A percentile compares a stretch with the other conserved stretches of the same genome.
These are phyloP conservation scores for Cryptocephalus moraei DNA, from an alignment of 2,888 invertebrate species.

Conservation along the genomic window DNA sequence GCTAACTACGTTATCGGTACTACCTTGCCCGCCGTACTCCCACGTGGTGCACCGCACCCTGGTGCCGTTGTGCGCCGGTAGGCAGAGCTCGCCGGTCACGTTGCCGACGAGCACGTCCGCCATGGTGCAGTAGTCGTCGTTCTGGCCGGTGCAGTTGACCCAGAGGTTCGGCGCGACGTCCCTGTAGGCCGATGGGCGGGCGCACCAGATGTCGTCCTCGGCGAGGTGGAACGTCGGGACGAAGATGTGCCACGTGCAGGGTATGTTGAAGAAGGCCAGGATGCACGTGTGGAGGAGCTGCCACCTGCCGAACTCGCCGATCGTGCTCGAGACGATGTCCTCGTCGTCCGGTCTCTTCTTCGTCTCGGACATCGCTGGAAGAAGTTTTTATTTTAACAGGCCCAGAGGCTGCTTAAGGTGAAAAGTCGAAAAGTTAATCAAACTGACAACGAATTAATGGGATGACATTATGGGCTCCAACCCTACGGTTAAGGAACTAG, in stretches of 20 bases:
- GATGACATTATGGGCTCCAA: too few species aligned
- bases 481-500: too few species aligned
- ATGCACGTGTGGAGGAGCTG: slow-evolving; percentile 65
- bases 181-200: slow-evolving; percentile 42
- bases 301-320: slow-evolving; percentile 70
- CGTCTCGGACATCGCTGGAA: slow-evolving; percentile 23
- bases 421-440: not conserved
- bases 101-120: slow-evolving; percentile 40
- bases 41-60: slow-evolving; percentile 27
- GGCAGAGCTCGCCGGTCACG: slow-evolving; percentile 18
- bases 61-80: slow-evolving; percentile 5
- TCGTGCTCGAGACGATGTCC: slow-evolving; percentile 56
- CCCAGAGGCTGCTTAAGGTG: not conserved
- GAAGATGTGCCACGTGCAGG: slow-evolving; percentile 73
- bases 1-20: not conserved
- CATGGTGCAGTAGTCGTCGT: slow-evolving; percentile 45
- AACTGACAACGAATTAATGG: slow-evolving; percentile 1
- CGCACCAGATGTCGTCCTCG: slow-evolving; percentile 60
- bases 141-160: slow-evolving; percentile 58
- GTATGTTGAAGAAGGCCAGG: slow-evolving; percentile 65
- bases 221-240: slow-evolving; percentile 65
- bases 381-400: not conserved
- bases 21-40: slow-evolving; percentile 35
- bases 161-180: slow-evolving; percentile 45
- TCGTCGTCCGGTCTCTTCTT: slow-evolving; percentile 20